These are phyloP conservation scores for Adrianichthys oophorus DNA, from an alignment of 2,797 vertebrate species.

Conservation along the genomic window DNA sequence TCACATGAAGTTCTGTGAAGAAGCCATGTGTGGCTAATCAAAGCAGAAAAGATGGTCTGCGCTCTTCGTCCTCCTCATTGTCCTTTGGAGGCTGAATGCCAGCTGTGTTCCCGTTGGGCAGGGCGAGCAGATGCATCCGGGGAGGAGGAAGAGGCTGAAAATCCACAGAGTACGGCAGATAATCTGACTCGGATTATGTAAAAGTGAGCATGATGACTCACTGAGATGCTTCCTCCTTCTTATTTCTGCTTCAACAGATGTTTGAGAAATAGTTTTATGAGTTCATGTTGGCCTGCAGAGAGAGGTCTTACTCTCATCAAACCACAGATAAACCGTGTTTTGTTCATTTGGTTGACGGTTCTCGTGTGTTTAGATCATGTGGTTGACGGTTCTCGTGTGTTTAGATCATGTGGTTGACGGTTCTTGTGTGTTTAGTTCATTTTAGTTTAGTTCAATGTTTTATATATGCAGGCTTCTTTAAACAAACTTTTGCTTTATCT, in stretches of 20 bases:
- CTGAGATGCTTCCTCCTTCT: background rate
- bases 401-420: no score
- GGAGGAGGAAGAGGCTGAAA: constrained; percentile 33
- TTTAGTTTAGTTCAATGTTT: no score
- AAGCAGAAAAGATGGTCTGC: constrained; percentile 56
- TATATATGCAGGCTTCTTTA: no score
- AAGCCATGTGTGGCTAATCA: constrained; percentile 53
- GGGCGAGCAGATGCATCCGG: constrained; percentile 68
- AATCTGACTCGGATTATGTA: constrained; percentile 31
- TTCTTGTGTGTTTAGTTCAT: no score
- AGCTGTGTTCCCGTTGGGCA: constrained; percentile 75
- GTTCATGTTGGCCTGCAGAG: background rate
- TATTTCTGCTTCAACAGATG: constrained; percentile 24
- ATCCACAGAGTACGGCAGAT: constrained; percentile 31
- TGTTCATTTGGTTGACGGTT: no score
- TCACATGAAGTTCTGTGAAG: constrained; percentile 17
- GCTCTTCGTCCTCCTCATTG: constrained; percentile 49
- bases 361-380: no score
- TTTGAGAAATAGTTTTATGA: constrained; percentile 16
- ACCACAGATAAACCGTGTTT: no score
- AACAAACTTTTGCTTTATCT: no score
- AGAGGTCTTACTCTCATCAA: no score
- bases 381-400: no score
- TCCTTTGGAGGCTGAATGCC: constrained; percentile 66
- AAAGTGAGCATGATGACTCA: constrained; percentile 54